Conservation (phyloP, 2,113 vertebrate species). For the Circaetus cinerascens region DNA sequence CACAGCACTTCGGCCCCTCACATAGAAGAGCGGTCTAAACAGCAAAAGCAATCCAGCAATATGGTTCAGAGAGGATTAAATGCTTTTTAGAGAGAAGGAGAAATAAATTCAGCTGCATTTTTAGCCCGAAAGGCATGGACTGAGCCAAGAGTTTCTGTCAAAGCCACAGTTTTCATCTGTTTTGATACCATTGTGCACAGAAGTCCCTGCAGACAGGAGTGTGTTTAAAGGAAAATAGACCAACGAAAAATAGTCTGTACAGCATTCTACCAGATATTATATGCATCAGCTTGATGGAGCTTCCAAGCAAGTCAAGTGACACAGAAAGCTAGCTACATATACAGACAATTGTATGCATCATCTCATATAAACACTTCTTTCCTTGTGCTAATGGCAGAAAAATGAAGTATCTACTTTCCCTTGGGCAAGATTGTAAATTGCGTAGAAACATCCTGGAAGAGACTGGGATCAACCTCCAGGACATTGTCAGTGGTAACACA, state of each 20-base stretch:
- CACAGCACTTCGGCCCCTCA: neutral
- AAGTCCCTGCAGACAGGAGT: neutral
- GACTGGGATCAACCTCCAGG: neutral
- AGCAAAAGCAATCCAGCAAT: constrained; percentile 5
- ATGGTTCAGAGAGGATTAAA: constrained; percentile 1
- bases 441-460: neutral
- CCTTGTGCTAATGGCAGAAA: neutral
- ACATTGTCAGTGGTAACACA: neutral
- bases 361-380: neutral
- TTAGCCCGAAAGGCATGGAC: neutral
- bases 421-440: neutral
- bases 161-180: neutral
- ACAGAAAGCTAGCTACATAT: neutral
- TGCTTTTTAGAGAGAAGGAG: neutral
- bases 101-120: constrained; percentile 13
- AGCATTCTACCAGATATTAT: neutral
- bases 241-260: neutral
- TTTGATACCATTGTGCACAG: neutral
- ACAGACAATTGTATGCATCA: neutral
- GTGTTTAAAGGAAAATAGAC: neutral
- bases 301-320: neutral
- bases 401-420: neutral
- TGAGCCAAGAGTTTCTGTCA: neutral
- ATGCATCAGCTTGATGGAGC: neutral
- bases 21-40: neutral